Base-by-base conservation (phyloP, 1,140 invertebrate genomes). In the Cephus cinctus region DNA sequence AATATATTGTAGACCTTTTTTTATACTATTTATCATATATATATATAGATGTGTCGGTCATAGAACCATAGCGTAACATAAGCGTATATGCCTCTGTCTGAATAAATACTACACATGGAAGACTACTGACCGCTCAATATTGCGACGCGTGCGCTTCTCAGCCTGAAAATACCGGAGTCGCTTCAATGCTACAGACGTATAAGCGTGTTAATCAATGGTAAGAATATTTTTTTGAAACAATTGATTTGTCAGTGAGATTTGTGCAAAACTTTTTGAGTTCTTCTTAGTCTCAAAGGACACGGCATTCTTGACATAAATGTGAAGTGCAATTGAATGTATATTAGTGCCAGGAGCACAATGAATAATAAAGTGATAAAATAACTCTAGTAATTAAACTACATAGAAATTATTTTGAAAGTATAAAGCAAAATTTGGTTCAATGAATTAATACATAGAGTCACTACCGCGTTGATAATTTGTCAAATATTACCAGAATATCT, bases 81-180 rank as follows among this genome's bases (percentile, higher is more conserved):
- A n/a, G n/a, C n/a, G n/a, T n/a, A n/a, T n/a, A n/a, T n/a, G n/a
- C n/a, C n/a, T n/a, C n/a, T n/a, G n/a, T n/a, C n/a, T n/a, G n/a
- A n/a, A n/a, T n/a, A n/a, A n/a, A n/a, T n/a, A n/a, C n/a, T n/a
- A n/a, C n/a, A n/a, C n/a, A n/a, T n/a, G n/a, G n/a, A n/a, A n/a
- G n/a, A n/a, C n/a, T n/a, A n/a, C n/a, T n/a, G n/a, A n/a, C 47
- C 59, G 63, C 31, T 66, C 63, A 66, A 66, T 66, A 66, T 52
- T 43, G 46, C 30, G 43, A 59, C 63, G 63, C 63, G 52, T 66
- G 63, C 63, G 63, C 63, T 38, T 56, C 60, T 52, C 49, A 46
- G 49, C 43, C 20, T 2, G 8, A 23, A 39, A 52, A 49, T 49
- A 44, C 53, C 56, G 58, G 48, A 44, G 46, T 44, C 52, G 50